These are phyloP conservation scores for Agrotis clavis DNA, from an alignment of 2,888 invertebrate genomes.

Conservation along the genomic window DNA sequence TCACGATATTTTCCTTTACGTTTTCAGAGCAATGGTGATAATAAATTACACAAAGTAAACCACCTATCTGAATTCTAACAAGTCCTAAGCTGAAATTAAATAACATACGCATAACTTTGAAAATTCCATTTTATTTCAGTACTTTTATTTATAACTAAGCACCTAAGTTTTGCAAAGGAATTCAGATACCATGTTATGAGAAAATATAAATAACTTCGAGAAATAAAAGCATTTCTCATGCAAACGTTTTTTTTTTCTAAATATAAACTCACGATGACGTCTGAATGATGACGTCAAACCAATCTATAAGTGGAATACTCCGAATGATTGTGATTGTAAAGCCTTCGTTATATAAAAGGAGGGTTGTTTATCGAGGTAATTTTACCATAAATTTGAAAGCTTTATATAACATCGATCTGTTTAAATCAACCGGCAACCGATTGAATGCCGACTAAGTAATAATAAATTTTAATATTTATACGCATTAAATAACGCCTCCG, in stretches of 20 bases:
- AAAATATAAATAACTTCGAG: constrained; percentile 17
- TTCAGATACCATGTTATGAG: constrained; percentile 7
- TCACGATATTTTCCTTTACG: neutral
- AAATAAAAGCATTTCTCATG: constrained; percentile 24
- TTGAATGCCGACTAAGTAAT: too few relatives aligned
- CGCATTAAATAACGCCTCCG: too few relatives aligned
- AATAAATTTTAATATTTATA: too few relatives aligned
- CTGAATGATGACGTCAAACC: constrained; percentile 37
- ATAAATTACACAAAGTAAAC: neutral
- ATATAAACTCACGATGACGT: constrained; percentile 46
- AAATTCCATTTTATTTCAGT: constrained; percentile 7
- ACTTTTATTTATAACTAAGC: constrained; percentile 2
- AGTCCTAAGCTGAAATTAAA: neutral
- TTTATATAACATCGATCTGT: too few relatives aligned
- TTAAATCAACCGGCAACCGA: too few relatives aligned
- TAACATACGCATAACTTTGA: neutral
- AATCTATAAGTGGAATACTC: constrained; percentile 18
- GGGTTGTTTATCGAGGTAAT: neutral
- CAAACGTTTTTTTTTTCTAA: constrained; percentile 18
- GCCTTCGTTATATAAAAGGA: neutral
- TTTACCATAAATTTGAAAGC: neutral
- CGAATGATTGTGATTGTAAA: constrained; percentile 1
- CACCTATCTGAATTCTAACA: neutral
- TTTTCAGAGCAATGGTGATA: neutral
- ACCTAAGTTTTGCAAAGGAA: constrained; percentile 6